Evolutionary conservation across 2,888 invertebrate genomes (phyloP), one percentile per base, ranked within the genome.

Genomic region (Melieria picta): DNA sequence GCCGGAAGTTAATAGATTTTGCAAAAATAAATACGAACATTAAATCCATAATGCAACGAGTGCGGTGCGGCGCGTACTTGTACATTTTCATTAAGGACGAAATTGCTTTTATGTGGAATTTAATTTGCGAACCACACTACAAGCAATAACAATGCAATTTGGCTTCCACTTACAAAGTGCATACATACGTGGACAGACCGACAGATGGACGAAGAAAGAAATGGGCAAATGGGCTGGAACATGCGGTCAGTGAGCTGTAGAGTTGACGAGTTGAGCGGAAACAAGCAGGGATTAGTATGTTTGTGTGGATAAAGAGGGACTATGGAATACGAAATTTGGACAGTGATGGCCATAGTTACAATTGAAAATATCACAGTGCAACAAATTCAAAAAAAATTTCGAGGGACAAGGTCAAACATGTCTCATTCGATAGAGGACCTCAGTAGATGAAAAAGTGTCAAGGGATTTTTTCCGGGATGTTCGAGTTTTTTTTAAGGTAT

Each of bases 81-180:
- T 69, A 72, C 76, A 76, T 76, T 76, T 77, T 76, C 73, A 77
- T 77, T 76, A 77, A 77, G 75, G 72, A 75, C 74, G 61, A 82
- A 82, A 83, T 83, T 83, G 80, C 82, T 82, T 83, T 83, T 81
- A 82, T 83, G 82, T 80, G 83, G 82, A 83, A 83, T 83, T 83
- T 83, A 83, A 83, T 83, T 83, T 82, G 81, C 81, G 79, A 81
- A 80, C 78, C 77, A 79, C 79, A 70, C 78, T 71, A 83, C 83
- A 83, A 80, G 82, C 79, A 83, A 83, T 83, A 83, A 83, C 81
- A 80, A 80, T 79, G 81, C 83, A 83, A 83, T 83, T 83, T 83
- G 77, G 77, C 76, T 76, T 75, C 77, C 74, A 76, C 75, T 75
- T 65, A 76, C 76, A 74, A 77, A 75, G 74, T 75, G 73, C 47